Evolutionary conservation across 2,113 vertebrate species (phyloP), one percentile per base, ranked within the genome.

Genomic region (Aegotheles bennettii): DNA sequence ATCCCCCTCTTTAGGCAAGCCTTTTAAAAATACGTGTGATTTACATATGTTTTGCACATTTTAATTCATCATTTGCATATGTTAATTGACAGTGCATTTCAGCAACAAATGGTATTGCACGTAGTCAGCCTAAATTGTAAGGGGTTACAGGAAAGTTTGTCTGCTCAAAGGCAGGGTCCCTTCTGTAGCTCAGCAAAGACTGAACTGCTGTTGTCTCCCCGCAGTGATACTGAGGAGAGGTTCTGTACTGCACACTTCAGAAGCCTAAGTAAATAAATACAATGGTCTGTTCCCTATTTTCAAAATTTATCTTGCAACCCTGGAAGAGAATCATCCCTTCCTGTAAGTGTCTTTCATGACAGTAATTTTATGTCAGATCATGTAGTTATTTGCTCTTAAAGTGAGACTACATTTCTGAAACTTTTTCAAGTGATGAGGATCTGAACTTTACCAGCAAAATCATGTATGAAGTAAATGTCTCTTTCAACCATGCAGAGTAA

Each of bases 1-100:
- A 92, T 73, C 93, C 94, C 80, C 47, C 69, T 96, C 86, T 92
- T 92, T 87, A 93, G 80, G 83, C 83, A 79, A 95, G 47, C 47
- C 68, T 92, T 95, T 92, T 87, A 92, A 94, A 97, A 96, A 86
- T 88, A 94, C 67, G 51, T 63, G 89, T 81, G 87, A 90, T 94
- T 91, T 95, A 16, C 93, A 92, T 95, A 6, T 54, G 23, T 9
- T 84, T 88, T 92, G 93, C 94, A 92, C 95, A 78, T 87, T 77
- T 94, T 81, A 90, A 57, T 56, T n/a, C 10, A 48, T 24, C 11
- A 48, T 48, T 48, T 48, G 48, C 21, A 23, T 48, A 84, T 84
- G 86, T 60, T 96, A 97, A 97, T 96, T 90, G 76, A 25, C 80
- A 92, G 31, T 4, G 35, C 50, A 47, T 81, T 33, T 38, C 79